phyloP scores from a whole-genome alignment of 2,797 vertebrate species.

The Gila robusta region DNA sequence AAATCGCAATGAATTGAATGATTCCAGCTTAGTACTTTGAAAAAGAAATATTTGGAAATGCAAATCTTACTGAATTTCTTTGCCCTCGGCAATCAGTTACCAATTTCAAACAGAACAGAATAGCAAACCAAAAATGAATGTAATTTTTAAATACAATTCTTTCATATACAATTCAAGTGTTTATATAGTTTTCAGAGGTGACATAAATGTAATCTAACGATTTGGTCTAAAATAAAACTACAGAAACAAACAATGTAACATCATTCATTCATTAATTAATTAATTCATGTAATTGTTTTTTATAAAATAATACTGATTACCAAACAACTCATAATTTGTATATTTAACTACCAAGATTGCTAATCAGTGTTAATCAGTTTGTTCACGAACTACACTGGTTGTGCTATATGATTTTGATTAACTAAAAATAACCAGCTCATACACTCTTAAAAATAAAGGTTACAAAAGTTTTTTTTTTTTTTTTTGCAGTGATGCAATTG shows the following conservation, averaged over 20 bases:
- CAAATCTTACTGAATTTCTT: neutral
- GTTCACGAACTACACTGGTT: neutral
- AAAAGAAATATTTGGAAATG: neutral
- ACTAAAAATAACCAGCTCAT: neutral
- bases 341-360: neutral
- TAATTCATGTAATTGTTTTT: too few species aligned
- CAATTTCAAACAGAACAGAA: neutral
- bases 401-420: neutral
- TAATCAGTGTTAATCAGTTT: neutral
- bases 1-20: neutral
- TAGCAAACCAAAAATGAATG: neutral
- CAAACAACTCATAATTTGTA: neutral
- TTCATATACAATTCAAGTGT: neutral
- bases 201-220: neutral
- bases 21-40: neutral
- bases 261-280: too few species aligned
- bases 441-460: neutral
- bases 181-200: neutral
- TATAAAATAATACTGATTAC: too few species aligned
- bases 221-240: neutral
- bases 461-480: too few species aligned
- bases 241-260: too few species aligned
- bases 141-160: neutral
- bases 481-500: too few species aligned
- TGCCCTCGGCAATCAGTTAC: neutral